Evolutionary conservation across 2,888 invertebrate genomes (phyloP).

Genomic region (Galeopsomyia nigrocyanea): DNA sequence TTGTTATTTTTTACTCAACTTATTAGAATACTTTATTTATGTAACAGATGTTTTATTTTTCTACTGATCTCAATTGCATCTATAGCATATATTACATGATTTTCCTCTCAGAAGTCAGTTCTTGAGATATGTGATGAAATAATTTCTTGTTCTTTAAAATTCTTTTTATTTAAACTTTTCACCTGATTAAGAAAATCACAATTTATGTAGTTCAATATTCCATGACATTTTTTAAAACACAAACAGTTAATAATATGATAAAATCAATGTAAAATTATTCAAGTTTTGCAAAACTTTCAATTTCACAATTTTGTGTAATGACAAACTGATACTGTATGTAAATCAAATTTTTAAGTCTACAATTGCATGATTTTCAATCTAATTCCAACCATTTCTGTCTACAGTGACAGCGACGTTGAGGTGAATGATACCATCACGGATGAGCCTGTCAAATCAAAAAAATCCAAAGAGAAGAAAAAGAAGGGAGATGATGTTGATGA

Average conservation of each 20-base stretch:
- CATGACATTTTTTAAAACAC: no score
- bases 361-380: no score
- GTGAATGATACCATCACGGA: slow-evolving; percentile 68
- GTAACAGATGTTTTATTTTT: background rate
- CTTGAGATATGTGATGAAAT: background rate
- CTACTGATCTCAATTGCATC: background rate
- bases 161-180: background rate
- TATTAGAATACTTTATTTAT: background rate
- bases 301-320: no score
- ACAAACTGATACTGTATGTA: no score
- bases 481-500: slow-evolving; percentile 64
- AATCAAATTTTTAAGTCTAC: no score
- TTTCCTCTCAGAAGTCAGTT: no score
- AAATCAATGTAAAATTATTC: no score
- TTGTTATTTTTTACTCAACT: background rate
- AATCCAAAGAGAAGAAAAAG: slow-evolving; percentile 69
- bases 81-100: no score
- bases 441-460: slow-evolving; percentile 67
- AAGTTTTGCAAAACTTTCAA: no score
- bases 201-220: no score
- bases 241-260: no score
- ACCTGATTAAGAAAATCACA: no score
- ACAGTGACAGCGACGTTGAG: slow-evolving; percentile 77
- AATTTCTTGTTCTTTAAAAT: background rate
- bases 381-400: slow-evolving; percentile 48